These are phyloP conservation scores for Melinopterus prodromus DNA, from an alignment of 2,888 invertebrate genomes.

Conservation along the genomic window DNA sequence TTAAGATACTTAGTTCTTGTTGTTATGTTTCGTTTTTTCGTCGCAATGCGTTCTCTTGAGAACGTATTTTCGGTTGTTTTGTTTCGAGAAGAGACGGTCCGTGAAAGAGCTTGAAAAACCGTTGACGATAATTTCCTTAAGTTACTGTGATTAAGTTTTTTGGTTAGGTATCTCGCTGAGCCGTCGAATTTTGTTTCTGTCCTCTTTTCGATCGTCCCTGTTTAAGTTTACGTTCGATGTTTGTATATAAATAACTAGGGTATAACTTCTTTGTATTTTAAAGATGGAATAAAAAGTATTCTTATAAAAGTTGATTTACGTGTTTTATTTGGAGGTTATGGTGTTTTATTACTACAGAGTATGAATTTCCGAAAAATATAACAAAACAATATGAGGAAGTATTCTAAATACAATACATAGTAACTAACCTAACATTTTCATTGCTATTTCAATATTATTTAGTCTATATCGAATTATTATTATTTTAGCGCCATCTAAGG, in stretches of 20 bases:
- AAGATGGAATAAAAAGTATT: background rate
- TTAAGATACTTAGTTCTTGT: background rate
- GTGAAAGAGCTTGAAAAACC: background rate
- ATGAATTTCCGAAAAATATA: no score
- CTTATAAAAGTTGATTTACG: background rate
- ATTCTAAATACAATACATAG: no score
- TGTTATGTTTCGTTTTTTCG: background rate
- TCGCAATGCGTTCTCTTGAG: background rate
- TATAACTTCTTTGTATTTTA: background rate
- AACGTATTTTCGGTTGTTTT: no score
- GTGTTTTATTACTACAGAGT: no score
- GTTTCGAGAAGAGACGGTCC: no score
- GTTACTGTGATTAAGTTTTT: background rate
- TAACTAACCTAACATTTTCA: no score
- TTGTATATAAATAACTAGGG: slow-evolving; percentile 4
- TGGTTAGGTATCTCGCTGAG: background rate
- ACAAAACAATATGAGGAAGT: no score
- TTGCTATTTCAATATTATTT: no score
- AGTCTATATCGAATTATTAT: no score
- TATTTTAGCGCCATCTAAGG: no score
- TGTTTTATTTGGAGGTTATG: background rate
- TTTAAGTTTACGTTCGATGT: background rate
- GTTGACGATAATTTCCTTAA: background rate
- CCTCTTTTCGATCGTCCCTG: background rate
- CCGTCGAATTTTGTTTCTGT: background rate